Base-by-base conservation (phyloP, 2,888 invertebrate genomes). In the Melanchra persicariae region DNA sequence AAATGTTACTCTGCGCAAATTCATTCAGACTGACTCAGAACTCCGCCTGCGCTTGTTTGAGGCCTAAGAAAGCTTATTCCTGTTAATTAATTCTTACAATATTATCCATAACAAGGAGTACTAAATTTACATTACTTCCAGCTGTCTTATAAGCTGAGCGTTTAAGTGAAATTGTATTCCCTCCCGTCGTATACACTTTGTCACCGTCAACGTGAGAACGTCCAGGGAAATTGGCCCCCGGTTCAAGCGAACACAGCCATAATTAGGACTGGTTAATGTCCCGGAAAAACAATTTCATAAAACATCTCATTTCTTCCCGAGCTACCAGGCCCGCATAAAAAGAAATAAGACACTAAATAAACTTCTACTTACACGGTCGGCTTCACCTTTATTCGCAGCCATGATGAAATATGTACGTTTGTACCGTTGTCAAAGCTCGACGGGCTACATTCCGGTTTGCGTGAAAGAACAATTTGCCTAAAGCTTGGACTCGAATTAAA, bases 281-380 rank as follows among this genome's bases (percentile, higher is more conserved):
- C 89, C 91, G 93, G 94, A 95, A 96, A 96, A 95, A 95, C 94
- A 95, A 95, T 95, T 95, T 95, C 93, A 94, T 95, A 95, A 94
- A 95, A 95, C 92, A 93, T 94, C 93, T 92, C 91, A 89, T 93
- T 92, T 90, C 92, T 91, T 88, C 79, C 85, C 85, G 87, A 85
- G 86, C 74, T 87, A 85, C 88, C 85, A 76, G 87, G 87, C 77
- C 87, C 89, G 89, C 92, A 92, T 93, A 93, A 93, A 94, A 94
- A 93, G 92, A 93, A 93, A 94, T 92, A 94, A 93, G 93, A 92
- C 91, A 93, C 92, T 93, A 92, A 93, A 93, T 94, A 93, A 93
- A 93, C 89, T 92, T 92, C 92, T 92, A 90, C 91, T 94, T 93
- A 92, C 89, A 91, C 90, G 93, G 88, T 87, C 81, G 85, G 91